phyloP scores from a whole-genome alignment of 2,797 vertebrate genomes.

The Ceryle rudis region DNA sequence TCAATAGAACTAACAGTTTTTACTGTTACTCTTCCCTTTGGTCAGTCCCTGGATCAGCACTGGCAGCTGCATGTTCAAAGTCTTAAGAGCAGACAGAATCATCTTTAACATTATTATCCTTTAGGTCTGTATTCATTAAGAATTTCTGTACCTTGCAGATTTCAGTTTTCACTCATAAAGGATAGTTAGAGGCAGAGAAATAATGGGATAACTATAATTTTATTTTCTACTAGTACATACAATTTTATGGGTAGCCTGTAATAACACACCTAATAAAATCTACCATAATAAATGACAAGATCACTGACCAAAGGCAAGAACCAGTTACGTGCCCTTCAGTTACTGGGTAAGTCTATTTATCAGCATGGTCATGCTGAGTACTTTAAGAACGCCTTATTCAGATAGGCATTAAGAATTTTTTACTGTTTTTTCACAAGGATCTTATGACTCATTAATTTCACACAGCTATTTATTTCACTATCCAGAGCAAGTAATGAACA shows the following conservation, averaged over 20 bases:
- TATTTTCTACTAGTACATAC: slow-evolving; percentile 56
- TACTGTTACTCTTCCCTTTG: not conserved
- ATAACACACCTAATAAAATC: slow-evolving; percentile 67
- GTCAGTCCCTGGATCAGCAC: not conserved
- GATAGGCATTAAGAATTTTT: not conserved
- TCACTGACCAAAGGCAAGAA: slow-evolving; percentile 52
- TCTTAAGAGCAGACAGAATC: not conserved
- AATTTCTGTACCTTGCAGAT: slow-evolving; percentile 43
- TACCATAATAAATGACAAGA: slow-evolving; percentile 57
- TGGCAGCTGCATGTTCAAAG: not conserved
- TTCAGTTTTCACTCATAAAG: slow-evolving; percentile 1
- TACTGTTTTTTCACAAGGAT: not conserved
- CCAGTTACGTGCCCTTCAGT: slow-evolving; percentile 9
- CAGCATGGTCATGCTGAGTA: not conserved
- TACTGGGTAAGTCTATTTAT: slow-evolving; percentile 6
- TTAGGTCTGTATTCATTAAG: slow-evolving; percentile 34
- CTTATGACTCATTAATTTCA: not conserved
- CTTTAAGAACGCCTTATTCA: not conserved
- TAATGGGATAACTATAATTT: slow-evolving; percentile 64
- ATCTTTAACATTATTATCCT: not conserved
- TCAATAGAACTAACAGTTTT: not conserved
- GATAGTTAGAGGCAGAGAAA: slow-evolving; percentile 56
- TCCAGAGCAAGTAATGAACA: not conserved
- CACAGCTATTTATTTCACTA: not conserved
- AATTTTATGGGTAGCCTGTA: slow-evolving; percentile 43